Conservation (phyloP, 2,797 vertebrate genomes). For the Otus scops region DNA sequence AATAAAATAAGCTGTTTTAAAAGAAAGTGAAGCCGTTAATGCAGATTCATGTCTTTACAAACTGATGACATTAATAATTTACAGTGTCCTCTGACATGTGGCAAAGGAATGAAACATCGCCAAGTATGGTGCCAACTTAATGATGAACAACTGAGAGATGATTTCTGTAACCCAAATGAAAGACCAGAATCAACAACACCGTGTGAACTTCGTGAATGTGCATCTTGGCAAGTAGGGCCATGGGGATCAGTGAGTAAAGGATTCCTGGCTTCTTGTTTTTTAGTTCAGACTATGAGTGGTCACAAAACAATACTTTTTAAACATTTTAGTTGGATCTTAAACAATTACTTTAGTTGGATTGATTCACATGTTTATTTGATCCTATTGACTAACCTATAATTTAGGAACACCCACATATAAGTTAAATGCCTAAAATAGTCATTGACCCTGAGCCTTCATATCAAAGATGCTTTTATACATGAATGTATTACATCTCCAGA, state of each 20-base stretch:
- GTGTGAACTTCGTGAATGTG: conserved; percentile 87
- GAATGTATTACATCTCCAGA: background rate
- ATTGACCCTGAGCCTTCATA: background rate
- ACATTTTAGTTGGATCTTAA: background rate
- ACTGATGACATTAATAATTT: background rate
- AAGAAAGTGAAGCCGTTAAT: background rate
- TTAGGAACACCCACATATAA: background rate
- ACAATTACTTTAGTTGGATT: background rate
- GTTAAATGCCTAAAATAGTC: background rate
- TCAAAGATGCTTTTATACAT: background rate
- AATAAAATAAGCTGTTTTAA: background rate
- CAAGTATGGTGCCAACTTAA: conserved; percentile 85
- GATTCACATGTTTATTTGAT: background rate
- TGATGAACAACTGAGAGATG: conserved; percentile 83
- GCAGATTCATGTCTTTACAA: background rate
- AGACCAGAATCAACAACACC: conserved; percentile 81
- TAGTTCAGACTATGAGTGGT: background rate
- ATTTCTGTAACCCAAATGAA: conserved; percentile 81
- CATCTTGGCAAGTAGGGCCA: conserved; percentile 90
- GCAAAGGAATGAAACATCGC: conserved; percentile 86
- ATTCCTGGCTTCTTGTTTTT: conserved; percentile 4
- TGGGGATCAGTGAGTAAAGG: conserved; percentile 90
- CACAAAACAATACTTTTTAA: background rate
- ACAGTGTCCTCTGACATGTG: conserved; percentile 92
- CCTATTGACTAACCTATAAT: background rate